A percentile compares a stretch with the other conserved stretches of the same genome.
phyloP scores from a whole-genome alignment of 2,888 invertebrate genomes.

The Ellobium chinense region DNA sequence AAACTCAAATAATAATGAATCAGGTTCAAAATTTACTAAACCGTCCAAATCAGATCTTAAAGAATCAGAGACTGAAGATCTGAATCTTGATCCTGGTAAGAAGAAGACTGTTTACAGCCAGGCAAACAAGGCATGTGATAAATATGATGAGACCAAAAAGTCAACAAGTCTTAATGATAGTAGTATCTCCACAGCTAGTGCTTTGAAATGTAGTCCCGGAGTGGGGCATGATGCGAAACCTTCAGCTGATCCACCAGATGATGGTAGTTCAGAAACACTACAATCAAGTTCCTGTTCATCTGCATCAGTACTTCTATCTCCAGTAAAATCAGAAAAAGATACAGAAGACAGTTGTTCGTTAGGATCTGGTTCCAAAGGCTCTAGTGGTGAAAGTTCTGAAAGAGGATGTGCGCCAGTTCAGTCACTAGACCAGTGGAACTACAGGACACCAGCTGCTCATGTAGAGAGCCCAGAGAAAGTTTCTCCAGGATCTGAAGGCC shows the following conservation, averaged over 20 bases:
- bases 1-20: background rate
- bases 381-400: background rate
- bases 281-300: background rate
- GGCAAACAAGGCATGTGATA: background rate
- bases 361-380: background rate
- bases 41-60: background rate
- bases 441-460: background rate
- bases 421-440: conserved; percentile 13
- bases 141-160: background rate
- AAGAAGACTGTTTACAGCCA: background rate
- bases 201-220: no score
- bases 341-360: background rate
- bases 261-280: background rate
- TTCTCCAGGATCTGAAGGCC: background rate
- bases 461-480: conserved; percentile 15
- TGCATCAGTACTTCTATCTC: background rate
- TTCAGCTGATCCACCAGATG: background rate
- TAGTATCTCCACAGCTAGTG: background rate
- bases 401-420: background rate
- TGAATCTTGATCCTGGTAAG: background rate
- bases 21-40: background rate
- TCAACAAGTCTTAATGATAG: no score
- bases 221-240: no score
- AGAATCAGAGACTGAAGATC: background rate
- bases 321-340: background rate